These are phyloP conservation scores for Lepidiolamprologus cunningtoni DNA, from an alignment of 2,113 vertebrate genomes.

Conservation along the genomic window DNA sequence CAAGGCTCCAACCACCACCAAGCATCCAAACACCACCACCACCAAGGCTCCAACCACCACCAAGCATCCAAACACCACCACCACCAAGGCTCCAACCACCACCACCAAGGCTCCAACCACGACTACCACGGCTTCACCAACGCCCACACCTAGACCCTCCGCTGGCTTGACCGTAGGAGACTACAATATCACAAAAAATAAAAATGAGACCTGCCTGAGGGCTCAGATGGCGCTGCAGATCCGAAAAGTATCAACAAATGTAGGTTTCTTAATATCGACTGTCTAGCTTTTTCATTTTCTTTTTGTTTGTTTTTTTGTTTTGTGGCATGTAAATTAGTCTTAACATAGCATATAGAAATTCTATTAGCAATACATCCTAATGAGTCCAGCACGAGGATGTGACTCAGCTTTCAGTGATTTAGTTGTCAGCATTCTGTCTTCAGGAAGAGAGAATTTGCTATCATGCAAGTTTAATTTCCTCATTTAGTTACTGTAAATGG, in stretches of 20 bases:
- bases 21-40: background rate
- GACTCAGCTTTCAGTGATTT: background rate
- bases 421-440: background rate
- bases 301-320: background rate
- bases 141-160: background rate
- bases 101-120: background rate
- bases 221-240: conserved; percentile 48
- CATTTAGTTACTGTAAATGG: background rate
- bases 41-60: background rate
- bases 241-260: conserved; percentile 3
- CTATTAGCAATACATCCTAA: background rate
- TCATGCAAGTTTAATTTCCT: background rate
- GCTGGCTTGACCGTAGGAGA: conserved; percentile 15
- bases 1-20: background rate
- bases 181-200: conserved; percentile 1
- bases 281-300: rapidly evolving
- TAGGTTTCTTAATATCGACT: background rate
- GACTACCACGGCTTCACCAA: background rate
- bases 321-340: background rate
- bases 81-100: background rate
- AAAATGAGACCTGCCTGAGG: conserved; percentile 12
- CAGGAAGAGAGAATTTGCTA: background rate
- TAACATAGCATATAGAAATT: background rate
- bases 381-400: background rate
- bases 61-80: background rate